phyloP scores from a whole-genome alignment of 37 sponge, comb jelly and placozoan genomes.

The Chondrosia reniformis region DNA sequence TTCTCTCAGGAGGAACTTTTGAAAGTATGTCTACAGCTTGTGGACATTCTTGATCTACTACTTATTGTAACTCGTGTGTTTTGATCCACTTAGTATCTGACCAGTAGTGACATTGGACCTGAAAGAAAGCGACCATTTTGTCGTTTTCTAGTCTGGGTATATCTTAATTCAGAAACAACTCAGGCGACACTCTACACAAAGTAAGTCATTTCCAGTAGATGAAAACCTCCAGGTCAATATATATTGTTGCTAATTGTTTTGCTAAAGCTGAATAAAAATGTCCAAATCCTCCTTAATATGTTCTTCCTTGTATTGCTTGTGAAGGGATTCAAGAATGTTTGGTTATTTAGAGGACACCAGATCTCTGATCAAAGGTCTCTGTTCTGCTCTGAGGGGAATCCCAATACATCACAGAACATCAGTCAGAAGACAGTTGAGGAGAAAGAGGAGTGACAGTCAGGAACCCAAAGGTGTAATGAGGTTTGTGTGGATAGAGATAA shows the following conservation, averaged over 20 bases:
- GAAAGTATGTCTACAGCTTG: slow-evolving; percentile 14
- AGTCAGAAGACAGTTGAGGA: not conserved
- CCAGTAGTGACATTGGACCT: slow-evolving; percentile 4
- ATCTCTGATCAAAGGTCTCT: not conserved
- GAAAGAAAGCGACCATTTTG: slow-evolving; percentile 61
- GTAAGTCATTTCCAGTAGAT: not conserved
- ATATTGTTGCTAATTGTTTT: not conserved
- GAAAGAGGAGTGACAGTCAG: not conserved
- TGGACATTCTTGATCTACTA: not conserved
- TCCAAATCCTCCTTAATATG: not conserved
- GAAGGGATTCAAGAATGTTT: not conserved
- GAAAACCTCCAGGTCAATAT: not conserved
- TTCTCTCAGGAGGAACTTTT: slow-evolving; percentile 42
- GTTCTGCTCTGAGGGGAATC: not conserved
- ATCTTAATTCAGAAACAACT: slow-evolving; percentile 37
- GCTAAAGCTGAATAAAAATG: not conserved
- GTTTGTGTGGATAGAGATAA: not conserved
- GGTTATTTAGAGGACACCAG: not conserved
- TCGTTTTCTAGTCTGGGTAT: slow-evolving; percentile 68
- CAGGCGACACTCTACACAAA: not conserved
- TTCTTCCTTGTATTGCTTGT: not conserved
- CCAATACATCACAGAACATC: not conserved
- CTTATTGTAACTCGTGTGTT: not conserved
- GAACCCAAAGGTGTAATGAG: not conserved
- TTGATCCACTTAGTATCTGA: slow-evolving; percentile 11